Evolutionary conservation across 2,797 vertebrate genomes (phyloP), one percentile per base, ranked within the genome.

Genomic region (Oryzias sinensis): DNA sequence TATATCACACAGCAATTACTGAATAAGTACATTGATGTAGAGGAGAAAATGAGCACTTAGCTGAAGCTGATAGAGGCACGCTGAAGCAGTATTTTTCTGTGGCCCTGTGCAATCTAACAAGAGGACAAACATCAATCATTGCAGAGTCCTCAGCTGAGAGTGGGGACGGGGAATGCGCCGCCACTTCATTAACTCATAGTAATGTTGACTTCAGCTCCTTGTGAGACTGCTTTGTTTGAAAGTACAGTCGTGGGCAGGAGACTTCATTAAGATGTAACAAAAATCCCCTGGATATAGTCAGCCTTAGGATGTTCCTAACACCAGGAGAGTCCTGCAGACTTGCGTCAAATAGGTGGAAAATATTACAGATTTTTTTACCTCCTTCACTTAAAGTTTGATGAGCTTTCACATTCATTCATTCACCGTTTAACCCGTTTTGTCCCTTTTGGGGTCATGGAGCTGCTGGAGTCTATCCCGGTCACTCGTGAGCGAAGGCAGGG

Each of bases 41-140:
- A 56, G 65, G 44, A 62, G 76, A 82, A 81, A 72, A 87, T 82
- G 73, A 84, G 78, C 71, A 77, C 72, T 80, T 81, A 67, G 68
- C 54, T 1, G 51, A 75, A 59, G 56, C 72, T 43, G 65, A 87
- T 86, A 76, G 78, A 82, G 63, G 67, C 55, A 75, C 68, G 71
- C 81, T 82, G 75, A 53, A 63, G 56, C 67, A 37, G 66, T 60
- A 63, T 70, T 70, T 82, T 63, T 83, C 71, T 6, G 18, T 24
- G 71, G 53, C 59, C 58, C 29, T 44, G 54, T 56, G 52, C 49
- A 57, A 20, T 62, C 51, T 17, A 44, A 61, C 55, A 62, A 55
- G 54, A 59, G 72, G 59, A 52, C 68, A 59, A 14, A 53, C 44
- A 70, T 82, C 77, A 72, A 63, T 81, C 77, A 74, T 41, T 14